Evolutionary conservation across 2,888 invertebrate species (phyloP).

Genomic region (Terebella lapidaria): DNA sequence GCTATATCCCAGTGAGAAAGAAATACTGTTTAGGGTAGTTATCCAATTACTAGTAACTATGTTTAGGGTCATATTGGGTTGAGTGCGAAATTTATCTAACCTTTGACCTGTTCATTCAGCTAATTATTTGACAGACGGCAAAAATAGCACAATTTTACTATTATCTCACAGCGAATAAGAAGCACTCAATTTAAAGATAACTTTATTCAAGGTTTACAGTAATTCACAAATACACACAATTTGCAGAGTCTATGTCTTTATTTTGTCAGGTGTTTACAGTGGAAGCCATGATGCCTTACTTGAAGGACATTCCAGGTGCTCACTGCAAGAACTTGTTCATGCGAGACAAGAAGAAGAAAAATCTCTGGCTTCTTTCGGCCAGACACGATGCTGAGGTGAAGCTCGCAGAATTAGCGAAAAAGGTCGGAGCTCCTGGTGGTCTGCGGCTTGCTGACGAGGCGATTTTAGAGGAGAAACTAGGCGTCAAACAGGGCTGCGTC

Average conservation of each 20-base stretch:
- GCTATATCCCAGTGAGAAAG: too few species aligned
- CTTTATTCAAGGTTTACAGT: too few species aligned
- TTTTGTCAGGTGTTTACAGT: conserved; percentile 53
- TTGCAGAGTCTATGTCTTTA: too few species aligned
- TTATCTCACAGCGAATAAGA: too few species aligned
- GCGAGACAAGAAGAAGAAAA: conserved; percentile 48
- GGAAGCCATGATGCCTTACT: conserved; percentile 43
- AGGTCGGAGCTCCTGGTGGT: conserved; percentile 42
- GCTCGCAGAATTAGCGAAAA: conserved; percentile 43
- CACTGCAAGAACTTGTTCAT: conserved; percentile 52
- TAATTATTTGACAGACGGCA: background rate
- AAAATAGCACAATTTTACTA: too few species aligned
- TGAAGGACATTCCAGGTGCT: conserved; percentile 37
- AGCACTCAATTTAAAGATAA: too few species aligned
- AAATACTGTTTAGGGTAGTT: too few species aligned
- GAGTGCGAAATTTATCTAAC: too few species aligned
- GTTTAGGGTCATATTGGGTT: too few species aligned
- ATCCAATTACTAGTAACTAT: too few species aligned
- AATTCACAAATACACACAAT: too few species aligned
- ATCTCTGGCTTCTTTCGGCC: conserved; percentile 45
- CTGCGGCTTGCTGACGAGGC: conserved; percentile 48
- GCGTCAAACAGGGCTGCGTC: conserved; percentile 49
- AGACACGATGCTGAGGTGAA: conserved; percentile 44
- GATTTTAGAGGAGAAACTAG: conserved; percentile 40
- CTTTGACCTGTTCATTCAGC: too few species aligned